These are phyloP conservation scores for Paramuricea clavata DNA, from an alignment of 92 coral and sea anemone species.

Conservation along the genomic window DNA sequence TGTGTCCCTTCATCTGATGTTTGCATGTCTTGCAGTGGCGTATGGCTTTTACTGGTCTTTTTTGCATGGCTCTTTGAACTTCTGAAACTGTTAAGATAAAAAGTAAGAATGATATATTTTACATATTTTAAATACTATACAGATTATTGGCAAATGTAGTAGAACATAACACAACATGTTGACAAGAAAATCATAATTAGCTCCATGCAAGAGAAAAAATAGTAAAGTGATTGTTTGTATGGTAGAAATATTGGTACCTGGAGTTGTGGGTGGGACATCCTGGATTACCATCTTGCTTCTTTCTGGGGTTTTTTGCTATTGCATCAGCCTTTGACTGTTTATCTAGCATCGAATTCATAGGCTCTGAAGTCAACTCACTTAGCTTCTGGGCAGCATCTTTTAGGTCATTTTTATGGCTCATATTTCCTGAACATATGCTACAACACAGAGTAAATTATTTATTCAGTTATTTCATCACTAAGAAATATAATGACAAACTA, in stretches of 20 bases:
- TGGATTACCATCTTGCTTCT: slow-evolving; percentile 50
- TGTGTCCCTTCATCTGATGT: not conserved
- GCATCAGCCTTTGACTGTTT: slow-evolving; percentile 60
- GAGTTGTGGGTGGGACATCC: slow-evolving; percentile 57
- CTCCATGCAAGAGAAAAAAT: no score
- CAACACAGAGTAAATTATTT: not conserved
- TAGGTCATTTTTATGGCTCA: slow-evolving; percentile 27
- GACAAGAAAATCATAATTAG: no score
- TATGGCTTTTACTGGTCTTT: not conserved
- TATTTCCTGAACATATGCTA: slow-evolving; percentile 43
- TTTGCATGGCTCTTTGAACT: not conserved
- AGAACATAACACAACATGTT: no score
- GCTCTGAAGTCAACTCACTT: slow-evolving; percentile 47
- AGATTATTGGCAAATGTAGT: no score
- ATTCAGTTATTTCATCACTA: not conserved
- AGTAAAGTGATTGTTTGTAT: no score
- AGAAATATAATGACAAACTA: no score
- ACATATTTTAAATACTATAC: no score
- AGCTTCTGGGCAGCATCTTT: slow-evolving; percentile 29
- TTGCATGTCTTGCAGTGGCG: not conserved
- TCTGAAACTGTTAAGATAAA: not conserved
- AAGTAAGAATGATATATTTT: not conserved
- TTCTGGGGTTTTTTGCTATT: slow-evolving; percentile 31
- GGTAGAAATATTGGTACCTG: no score
- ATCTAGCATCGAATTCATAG: slow-evolving; percentile 58